Conservation (phyloP, 2,797 vertebrate species). For the Myotis planiceps region DNA sequence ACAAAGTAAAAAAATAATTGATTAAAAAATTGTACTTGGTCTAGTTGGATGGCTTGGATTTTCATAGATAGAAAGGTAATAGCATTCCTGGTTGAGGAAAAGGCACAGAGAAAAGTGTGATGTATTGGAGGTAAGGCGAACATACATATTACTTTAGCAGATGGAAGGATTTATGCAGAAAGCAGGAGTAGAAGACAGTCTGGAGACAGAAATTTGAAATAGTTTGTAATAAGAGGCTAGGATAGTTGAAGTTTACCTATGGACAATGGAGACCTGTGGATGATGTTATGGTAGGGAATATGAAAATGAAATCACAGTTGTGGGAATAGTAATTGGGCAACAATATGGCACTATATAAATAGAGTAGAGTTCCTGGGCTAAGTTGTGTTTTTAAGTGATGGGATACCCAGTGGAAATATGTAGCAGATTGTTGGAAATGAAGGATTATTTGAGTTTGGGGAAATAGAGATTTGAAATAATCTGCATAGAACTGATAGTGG, state of each 20-base stretch:
- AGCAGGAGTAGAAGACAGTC: neutral
- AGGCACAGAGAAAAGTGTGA: neutral
- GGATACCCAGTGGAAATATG: neutral
- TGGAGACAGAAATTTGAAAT: slow-evolving; percentile 5
- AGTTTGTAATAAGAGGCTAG: neutral
- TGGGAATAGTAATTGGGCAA: neutral
- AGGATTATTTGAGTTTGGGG: neutral
- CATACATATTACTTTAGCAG: neutral
- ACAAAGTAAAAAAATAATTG: neutral
- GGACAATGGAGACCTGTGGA: neutral
- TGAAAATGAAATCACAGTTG: neutral
- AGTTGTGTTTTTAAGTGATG: neutral
- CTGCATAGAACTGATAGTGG: neutral
- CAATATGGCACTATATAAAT: neutral
- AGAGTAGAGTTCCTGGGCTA: neutral
- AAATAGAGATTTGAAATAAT: neutral
- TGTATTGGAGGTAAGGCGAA: neutral
- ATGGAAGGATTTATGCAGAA: neutral
- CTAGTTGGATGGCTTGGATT: neutral
- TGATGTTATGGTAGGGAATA: neutral
- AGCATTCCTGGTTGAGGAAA: neutral
- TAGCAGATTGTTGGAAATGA: neutral
- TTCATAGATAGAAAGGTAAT: neutral
- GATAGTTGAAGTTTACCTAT: neutral
- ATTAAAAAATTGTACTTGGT: neutral